phyloP scores from a whole-genome alignment of 2,113 vertebrate species.

The Malaclemys terrapin region DNA sequence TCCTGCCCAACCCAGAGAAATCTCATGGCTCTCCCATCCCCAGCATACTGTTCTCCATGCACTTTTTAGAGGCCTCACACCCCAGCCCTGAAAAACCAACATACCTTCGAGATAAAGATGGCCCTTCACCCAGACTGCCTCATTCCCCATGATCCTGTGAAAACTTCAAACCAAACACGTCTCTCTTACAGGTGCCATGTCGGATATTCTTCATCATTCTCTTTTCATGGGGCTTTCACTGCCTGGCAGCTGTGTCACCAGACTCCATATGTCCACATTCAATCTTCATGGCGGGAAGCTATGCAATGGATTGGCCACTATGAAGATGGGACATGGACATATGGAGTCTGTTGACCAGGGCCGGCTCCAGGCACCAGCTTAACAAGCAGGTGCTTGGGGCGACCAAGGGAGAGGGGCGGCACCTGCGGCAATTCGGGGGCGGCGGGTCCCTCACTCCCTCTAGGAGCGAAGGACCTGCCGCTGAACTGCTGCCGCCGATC shows the following conservation, averaged over 20 bases:
- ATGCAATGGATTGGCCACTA: background rate
- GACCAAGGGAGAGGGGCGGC: no score
- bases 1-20: background rate
- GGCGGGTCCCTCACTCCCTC: no score
- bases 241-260: background rate
- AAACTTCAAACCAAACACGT: background rate
- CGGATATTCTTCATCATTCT: background rate
- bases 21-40: background rate
- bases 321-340: no score
- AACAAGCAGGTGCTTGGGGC: no score
- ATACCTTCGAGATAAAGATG: background rate
- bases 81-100: background rate
- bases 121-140: background rate
- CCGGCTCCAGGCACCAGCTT: no score
- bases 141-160: background rate
- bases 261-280: background rate
- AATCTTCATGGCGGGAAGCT: background rate
- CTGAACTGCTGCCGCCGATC: no score
- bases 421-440: no score
- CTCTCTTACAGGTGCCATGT: background rate
- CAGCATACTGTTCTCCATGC: background rate
- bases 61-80: background rate
- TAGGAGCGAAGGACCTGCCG: no score
- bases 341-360: no score
- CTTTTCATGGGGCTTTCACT: background rate